Conservation (phyloP, 2,113 vertebrate species). For the Hirundichthys speculiger region DNA sequence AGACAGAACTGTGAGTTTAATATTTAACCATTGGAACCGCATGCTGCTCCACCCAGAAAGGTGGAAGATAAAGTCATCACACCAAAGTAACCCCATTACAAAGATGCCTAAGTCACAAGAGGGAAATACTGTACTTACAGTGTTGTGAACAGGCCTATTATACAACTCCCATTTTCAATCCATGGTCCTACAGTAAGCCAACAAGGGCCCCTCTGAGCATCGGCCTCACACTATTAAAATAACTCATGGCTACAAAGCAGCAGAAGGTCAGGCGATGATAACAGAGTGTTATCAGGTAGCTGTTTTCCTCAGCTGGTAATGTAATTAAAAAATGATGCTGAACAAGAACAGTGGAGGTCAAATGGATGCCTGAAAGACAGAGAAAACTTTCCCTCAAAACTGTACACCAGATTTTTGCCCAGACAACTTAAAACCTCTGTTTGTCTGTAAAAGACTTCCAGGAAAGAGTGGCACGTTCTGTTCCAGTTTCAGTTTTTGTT, state of each 20-base stretch:
- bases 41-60: slow-evolving; percentile 36
- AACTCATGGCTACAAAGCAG: background rate
- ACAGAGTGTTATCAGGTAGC: background rate
- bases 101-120: slow-evolving; percentile 35
- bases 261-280: background rate
- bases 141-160: background rate
- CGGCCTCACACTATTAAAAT: too few relatives aligned
- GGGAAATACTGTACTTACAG: slow-evolving; percentile 3
- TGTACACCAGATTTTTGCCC: background rate
- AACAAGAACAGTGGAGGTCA: background rate
- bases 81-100: slow-evolving; percentile 30
- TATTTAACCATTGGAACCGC: slow-evolving; percentile 67
- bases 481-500: too few relatives aligned
- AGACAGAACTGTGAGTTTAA: slow-evolving; percentile 67
- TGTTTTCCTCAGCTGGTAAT: background rate
- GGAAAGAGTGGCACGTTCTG: too few relatives aligned
- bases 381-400: background rate
- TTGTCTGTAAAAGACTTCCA: too few relatives aligned
- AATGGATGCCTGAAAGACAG: background rate
- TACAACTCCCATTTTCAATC: background rate
- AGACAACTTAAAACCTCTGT: too few relatives aligned
- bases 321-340: background rate
- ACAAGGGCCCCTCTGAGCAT: background rate
- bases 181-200: background rate
- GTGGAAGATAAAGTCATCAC: slow-evolving; percentile 27